phyloP scores from a whole-genome alignment of 2,113 vertebrate species.

The Monopterus albus region DNA sequence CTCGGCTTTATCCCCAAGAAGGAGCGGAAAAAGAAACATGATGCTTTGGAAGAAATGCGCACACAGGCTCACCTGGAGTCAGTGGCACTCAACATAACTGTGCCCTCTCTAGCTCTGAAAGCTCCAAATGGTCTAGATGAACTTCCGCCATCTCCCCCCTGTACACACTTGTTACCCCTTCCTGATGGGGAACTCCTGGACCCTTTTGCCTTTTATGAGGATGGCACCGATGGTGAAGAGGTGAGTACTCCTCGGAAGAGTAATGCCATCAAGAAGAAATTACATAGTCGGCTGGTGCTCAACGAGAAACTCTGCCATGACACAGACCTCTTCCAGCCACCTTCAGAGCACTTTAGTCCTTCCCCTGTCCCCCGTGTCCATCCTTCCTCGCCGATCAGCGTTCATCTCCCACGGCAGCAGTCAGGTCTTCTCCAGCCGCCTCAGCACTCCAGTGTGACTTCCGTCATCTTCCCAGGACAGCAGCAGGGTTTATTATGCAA shows the following conservation, averaged over 20 bases:
- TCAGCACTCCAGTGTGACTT: conserved; percentile 79
- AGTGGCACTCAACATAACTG: conserved; percentile 94
- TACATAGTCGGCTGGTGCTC: conserved; percentile 91
- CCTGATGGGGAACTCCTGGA: conserved; percentile 93
- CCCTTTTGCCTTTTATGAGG: conserved; percentile 97
- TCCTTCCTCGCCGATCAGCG: conserved; percentile 68
- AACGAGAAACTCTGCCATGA: conserved; percentile 88
- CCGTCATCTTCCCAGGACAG: conserved; percentile 86
- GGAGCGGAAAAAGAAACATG: conserved; percentile 99
- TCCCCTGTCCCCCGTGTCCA: conserved; percentile 82
- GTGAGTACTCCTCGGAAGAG: conserved; percentile 88
- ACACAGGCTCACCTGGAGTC: conserved; percentile 92
- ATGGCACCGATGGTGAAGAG: conserved; percentile 86
- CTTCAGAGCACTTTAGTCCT: conserved; percentile 95
- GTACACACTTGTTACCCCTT: conserved; percentile 90
- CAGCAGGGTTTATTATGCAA: conserved; percentile 93
- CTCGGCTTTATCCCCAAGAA: conserved; percentile 99
- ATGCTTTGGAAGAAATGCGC: conserved; percentile 93
- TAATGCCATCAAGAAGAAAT: conserved; percentile 89
- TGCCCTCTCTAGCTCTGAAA: conserved; percentile 94
- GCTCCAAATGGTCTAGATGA: conserved; percentile 94
- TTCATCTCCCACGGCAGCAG: conserved; percentile 72
- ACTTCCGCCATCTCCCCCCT: conserved; percentile 91
- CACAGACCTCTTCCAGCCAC: conserved; percentile 90
- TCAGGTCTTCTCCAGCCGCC: conserved; percentile 71